Base-by-base conservation (phyloP, 1,140 invertebrate genomes). In the Hormaphis cornu region DNA sequence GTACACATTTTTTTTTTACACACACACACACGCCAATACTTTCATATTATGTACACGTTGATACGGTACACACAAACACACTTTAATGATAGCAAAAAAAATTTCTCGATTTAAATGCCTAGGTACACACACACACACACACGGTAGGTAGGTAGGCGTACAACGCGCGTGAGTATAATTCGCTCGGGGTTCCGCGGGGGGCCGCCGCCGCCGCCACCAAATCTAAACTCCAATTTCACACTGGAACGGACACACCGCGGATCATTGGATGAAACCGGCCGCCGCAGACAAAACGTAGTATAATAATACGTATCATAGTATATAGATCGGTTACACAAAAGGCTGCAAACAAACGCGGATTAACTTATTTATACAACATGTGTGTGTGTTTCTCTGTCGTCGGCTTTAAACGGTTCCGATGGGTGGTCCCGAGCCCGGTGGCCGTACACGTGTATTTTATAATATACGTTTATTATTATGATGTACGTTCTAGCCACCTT, bases 371-470 rank as follows among this genome's bases (percentile, higher is more conserved):
- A 35, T 48, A 66, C 61, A 66, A 66, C 61, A 66, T 66, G 61
- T 66, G 61, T 66, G 12, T n/a, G 12, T n/a, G n/a, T n/a, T n/a
- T n/a, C n/a, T 58, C 54, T 24, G 54, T 40, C n/a, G 42, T 46
- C 61, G 61, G 61, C 61, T 66, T 66, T 66, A 66, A 66, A 66
- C 61, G 61, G 61, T 66, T 66, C 61, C 48, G 61, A 66, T 66
- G 61, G 61, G 61, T 66, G 61, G 61, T 66, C 61, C 61, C 61
- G 24, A 66, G 61, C 61, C 61, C 61, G 61, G 61, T 66, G 61
- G 61, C 61, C 61, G 26, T 63, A 33, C n/a, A 33, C 42, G 16
- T 37, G n/a, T n/a, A n/a, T n/a, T n/a, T n/a, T n/a, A n/a, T n/a
- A n/a, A n/a, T n/a, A n/a, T n/a, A n/a, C n/a, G n/a, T n/a, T n/a